Base-by-base conservation (phyloP, 2,888 invertebrate genomes). In the Noctua comes region DNA sequence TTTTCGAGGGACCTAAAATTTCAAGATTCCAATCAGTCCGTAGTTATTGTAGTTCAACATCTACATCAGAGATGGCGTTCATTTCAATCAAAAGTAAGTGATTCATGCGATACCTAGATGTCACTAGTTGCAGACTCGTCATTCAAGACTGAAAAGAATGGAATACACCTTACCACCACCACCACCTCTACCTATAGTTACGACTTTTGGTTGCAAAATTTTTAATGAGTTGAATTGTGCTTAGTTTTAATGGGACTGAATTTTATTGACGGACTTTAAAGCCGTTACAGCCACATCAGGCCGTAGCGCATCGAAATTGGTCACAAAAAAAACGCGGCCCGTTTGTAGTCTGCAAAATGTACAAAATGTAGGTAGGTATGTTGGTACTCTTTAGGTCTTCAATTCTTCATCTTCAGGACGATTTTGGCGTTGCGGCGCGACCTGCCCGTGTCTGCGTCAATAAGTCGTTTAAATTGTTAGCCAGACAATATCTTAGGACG, bases 31-130 rank as follows among this genome's bases (percentile, higher is more conserved):
- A 62, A 31, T 59, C 16, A 59, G n/a, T 57, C 13, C 0, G 31
- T 62, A 27, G 27, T 24, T 65, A 13, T 65, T 18, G 16, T 46
- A 77, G 51, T 82, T 75, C 2, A 54, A 51, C 1, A 21, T 18
- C 3, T n/a, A 0, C 6, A 1, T 40, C 36, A 40, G 36, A 68
- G 80, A 48, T 82, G 76, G 62, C 76, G 46, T 7, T 46, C 1
- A 54, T 48, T 54, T 46, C 18, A 68, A n/a, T 11, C 0, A n/a
- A 24, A 13, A 13, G n/a, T 31, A 51, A 51, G 27, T 36, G 27
- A 3, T 4, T 31, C n/a, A 18, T 16, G 0, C 0, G 11, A 27
- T 43, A 31, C 1, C 46, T 18, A 81, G 75, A 81, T 74, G 59
- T 36, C 66, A 43, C 24, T 71, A 43, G 31, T 65, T 65, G 40